These are phyloP conservation scores for Lasioglossum lativentre DNA, from an alignment of 2,888 invertebrate genomes.

Conservation along the genomic window DNA sequence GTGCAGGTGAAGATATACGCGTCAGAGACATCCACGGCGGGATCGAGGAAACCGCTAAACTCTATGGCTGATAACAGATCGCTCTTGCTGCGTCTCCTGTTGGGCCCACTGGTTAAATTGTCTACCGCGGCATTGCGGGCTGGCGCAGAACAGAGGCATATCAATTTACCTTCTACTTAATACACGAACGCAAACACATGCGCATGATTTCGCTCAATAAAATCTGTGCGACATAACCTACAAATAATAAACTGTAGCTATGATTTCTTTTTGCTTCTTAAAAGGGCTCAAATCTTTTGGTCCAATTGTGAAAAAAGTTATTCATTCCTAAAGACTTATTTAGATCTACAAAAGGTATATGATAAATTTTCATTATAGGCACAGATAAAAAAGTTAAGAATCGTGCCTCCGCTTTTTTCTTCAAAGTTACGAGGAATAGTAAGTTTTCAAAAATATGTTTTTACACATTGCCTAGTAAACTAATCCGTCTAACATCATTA, in stretches of 20 bases:
- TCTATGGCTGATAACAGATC: slow-evolving; percentile 62
- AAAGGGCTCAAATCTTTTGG: neutral
- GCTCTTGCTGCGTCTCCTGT: slow-evolving; percentile 31
- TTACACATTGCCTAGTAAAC: no score
- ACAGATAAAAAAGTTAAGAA: no score
- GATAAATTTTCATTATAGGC: no score
- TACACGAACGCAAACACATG: neutral
- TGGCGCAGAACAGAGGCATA: neutral
- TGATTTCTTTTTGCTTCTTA: neutral
- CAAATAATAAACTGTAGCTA: neutral
- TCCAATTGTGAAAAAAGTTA: neutral
- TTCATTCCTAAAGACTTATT: neutral
- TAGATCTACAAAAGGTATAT: no score
- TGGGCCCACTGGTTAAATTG: slow-evolving; percentile 30
- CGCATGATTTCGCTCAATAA: neutral
- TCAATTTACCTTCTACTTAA: neutral
- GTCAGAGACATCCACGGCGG: slow-evolving; percentile 57
- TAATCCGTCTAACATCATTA: no score
- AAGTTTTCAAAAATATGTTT: no score
- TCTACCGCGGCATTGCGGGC: slow-evolving; percentile 6
- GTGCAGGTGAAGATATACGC: slow-evolving; percentile 66
- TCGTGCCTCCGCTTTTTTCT: no score
- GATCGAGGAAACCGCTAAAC: slow-evolving; percentile 62
- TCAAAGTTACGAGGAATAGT: no score
- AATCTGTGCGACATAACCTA: neutral